These are phyloP conservation scores for Chloropsis hardwickii DNA, from an alignment of 2,113 vertebrate species.

Conservation along the genomic window DNA sequence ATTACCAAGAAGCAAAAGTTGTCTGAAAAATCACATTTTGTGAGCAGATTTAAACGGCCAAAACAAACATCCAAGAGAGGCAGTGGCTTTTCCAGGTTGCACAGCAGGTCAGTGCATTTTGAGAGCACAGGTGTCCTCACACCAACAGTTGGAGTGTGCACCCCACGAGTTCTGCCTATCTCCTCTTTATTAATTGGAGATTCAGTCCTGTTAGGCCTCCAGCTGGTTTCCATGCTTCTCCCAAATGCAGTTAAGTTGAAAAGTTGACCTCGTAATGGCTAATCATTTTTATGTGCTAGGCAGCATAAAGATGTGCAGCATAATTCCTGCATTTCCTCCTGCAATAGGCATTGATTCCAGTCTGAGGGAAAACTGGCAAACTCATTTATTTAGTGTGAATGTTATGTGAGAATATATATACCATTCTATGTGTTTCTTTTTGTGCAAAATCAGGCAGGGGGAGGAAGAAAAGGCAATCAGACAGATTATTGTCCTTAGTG, in stretches of 20 bases:
- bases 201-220: background rate
- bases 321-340: background rate
- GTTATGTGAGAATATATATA: background rate
- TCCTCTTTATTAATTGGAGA: background rate
- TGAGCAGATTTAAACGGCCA: background rate
- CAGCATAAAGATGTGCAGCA: background rate
- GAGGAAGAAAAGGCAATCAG: background rate
- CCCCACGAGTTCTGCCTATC: background rate
- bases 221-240: background rate
- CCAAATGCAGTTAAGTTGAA: background rate
- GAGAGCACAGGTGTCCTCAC: background rate
- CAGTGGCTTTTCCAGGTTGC: background rate
- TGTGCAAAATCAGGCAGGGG: background rate
- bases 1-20: background rate
- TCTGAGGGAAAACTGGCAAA: background rate
- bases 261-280: background rate
- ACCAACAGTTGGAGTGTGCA: background rate
- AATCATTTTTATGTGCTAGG: background rate
- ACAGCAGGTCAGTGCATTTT: background rate
- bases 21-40: background rate
- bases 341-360: background rate
- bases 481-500: background rate
- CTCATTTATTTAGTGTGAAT: background rate
- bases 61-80: background rate
- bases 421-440: background rate